phyloP scores from a whole-genome alignment of 2,113 vertebrate species.

The Pangasianodon hypophthalmus region DNA sequence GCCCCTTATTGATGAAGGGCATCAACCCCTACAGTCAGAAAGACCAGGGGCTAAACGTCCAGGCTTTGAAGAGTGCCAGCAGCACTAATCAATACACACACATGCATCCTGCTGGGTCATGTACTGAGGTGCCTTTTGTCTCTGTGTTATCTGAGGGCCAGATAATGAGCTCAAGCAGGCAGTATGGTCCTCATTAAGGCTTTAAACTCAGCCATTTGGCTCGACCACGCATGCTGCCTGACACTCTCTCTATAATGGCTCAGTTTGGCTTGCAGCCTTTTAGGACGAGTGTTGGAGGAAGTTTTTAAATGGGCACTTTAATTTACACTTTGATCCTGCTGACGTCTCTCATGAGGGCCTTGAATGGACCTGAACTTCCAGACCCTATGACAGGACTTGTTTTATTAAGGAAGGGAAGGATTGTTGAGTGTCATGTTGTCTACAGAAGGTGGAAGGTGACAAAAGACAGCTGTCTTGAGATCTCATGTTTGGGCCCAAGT shows the following conservation, averaged over 20 bases:
- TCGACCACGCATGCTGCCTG: neutral
- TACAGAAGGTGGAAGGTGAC: neutral
- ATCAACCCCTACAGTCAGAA: conserved; percentile 14
- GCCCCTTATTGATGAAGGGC: conserved; percentile 40
- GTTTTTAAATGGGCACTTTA: conserved; percentile 24
- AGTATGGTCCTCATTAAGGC: conserved; percentile 36
- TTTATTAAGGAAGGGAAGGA: neutral
- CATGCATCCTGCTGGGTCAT: conserved; percentile 20
- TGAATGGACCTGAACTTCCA: neutral
- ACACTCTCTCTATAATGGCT: neutral
- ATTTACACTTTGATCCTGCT: conserved; percentile 18
- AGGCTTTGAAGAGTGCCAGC: conserved; percentile 47
- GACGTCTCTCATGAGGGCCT: neutral
- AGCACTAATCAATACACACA: conserved; percentile 47
- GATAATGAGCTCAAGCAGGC: conserved; percentile 41
- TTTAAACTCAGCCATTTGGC: conserved; percentile 37
- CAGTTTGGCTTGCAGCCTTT: conserved; percentile 20
- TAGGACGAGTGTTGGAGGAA: neutral
- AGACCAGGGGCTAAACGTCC: conserved; percentile 34
- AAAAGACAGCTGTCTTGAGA: neutral
- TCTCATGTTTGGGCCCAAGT: neutral
- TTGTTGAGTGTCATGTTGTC: neutral
- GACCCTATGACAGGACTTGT: neutral
- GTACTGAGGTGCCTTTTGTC: conserved; percentile 33
- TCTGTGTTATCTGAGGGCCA: conserved; percentile 38